A percentile compares a stretch with the other conserved stretches of the same genome.
These are phyloP conservation scores for Acleris emargana DNA, from an alignment of 2,888 invertebrate species.

Conservation along the genomic window DNA sequence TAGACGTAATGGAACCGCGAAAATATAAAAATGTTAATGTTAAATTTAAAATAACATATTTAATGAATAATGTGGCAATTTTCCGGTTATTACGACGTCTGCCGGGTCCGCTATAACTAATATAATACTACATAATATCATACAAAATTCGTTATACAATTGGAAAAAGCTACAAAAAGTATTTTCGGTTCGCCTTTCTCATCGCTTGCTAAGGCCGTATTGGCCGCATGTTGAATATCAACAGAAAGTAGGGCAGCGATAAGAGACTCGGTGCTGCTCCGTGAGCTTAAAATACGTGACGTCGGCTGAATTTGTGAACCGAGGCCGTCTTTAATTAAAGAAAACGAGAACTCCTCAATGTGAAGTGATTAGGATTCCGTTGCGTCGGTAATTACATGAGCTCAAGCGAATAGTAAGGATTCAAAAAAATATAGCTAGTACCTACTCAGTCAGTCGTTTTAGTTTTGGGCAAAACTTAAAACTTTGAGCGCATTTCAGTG, in stretches of 20 bases:
- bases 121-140: too few relatives aligned
- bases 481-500: too few relatives aligned
- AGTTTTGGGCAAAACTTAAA: too few relatives aligned
- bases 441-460: too few relatives aligned
- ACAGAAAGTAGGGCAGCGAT: conserved; percentile 10
- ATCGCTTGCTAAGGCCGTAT: conserved; percentile 1
- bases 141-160: neutral
- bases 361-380: conserved; percentile 19
- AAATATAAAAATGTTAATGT: too few relatives aligned
- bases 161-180: conserved; percentile 3
- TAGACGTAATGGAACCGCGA: too few relatives aligned
- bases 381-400: neutral
- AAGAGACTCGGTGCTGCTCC: conserved; percentile 2
- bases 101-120: too few relatives aligned
- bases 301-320: conserved; percentile 19
- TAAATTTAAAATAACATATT: too few relatives aligned
- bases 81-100: too few relatives aligned
- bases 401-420: too few relatives aligned
- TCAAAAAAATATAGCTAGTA: too few relatives aligned
- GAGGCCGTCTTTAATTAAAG: conserved; percentile 23
- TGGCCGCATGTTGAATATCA: conserved; percentile 5
- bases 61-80: too few relatives aligned
- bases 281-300: conserved; percentile 18
- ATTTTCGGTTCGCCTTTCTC: conserved; percentile 6
- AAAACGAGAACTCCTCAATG: conserved; percentile 16